phyloP scores from a whole-genome alignment of 2,113 vertebrate genomes.

The Hylia prasina region DNA sequence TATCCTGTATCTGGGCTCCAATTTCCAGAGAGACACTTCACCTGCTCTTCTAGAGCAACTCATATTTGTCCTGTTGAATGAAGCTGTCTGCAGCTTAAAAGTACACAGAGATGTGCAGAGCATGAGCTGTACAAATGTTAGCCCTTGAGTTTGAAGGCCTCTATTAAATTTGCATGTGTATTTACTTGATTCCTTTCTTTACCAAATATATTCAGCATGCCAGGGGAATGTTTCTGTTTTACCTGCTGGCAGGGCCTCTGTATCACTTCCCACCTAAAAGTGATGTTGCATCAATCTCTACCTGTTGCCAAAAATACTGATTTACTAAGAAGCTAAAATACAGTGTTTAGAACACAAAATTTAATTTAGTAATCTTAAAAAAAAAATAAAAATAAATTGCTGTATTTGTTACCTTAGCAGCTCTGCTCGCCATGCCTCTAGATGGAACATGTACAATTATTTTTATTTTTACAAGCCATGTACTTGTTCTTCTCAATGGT shows the following conservation, averaged over 20 bases:
- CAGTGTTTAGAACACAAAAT: background rate
- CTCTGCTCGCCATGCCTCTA: background rate
- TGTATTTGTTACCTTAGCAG: background rate
- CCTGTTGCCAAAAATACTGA: background rate
- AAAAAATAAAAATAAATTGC: background rate
- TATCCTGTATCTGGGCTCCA: background rate
- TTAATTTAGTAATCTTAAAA: background rate
- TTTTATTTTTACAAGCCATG: background rate
- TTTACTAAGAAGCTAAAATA: background rate
- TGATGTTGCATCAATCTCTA: background rate
- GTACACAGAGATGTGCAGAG: background rate
- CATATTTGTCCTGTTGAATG: background rate
- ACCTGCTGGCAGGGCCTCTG: background rate
- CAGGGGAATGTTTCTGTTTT: background rate
- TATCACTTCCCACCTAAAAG: background rate
- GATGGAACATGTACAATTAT: background rate
- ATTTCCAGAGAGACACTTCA: background rate
- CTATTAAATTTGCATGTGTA: conserved; percentile 3
- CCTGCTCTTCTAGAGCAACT: background rate
- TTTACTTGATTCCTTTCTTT: conserved; percentile 5
- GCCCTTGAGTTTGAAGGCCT: background rate
- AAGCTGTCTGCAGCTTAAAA: background rate
- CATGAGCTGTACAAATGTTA: conserved; percentile 34
- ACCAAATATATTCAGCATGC: background rate
- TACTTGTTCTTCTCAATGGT: background rate